phyloP scores from a whole-genome alignment of 2,888 invertebrate genomes.

The Hetaerina titia region DNA sequence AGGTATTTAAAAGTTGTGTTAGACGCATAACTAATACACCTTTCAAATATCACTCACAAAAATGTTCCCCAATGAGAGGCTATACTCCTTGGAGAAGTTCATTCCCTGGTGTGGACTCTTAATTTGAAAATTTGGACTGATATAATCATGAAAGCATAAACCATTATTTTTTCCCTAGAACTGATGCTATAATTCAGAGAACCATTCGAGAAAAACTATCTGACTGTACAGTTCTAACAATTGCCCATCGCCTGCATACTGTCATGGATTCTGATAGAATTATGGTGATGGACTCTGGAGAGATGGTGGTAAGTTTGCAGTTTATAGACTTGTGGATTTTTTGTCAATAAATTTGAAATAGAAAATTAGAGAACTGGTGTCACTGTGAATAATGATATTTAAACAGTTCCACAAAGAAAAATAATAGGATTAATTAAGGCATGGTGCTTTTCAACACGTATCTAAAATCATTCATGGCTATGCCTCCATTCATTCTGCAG shows the following conservation, averaged over 20 bases:
- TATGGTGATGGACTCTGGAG: slow-evolving; percentile 82
- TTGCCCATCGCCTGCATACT: slow-evolving; percentile 80
- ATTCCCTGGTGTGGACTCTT: no score
- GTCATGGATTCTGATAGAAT: slow-evolving; percentile 82
- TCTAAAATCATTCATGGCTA: no score
- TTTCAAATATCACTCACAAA: no score
- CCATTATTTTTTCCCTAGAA: slow-evolving; percentile 74
- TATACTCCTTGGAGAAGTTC: no score
- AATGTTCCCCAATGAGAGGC: no score
- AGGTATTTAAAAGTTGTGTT: no score
- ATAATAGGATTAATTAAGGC: background rate
- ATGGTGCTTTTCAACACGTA: no score
- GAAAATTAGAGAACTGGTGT: background rate
- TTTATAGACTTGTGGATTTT: background rate
- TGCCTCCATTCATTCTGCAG: no score
- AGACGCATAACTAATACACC: no score
- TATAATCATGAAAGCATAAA: background rate
- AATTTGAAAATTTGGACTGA: no score
- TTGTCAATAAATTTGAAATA: no score
- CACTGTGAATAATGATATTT: background rate
- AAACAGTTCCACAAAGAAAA: background rate
- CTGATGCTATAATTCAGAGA: slow-evolving; percentile 80
- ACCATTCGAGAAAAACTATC: slow-evolving; percentile 81
- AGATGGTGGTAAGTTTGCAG: slow-evolving; percentile 75
- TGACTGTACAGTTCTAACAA: slow-evolving; percentile 81